Evolutionary conservation across 1,140 invertebrate species (phyloP).

Genomic region (Ceratina australensis): DNA sequence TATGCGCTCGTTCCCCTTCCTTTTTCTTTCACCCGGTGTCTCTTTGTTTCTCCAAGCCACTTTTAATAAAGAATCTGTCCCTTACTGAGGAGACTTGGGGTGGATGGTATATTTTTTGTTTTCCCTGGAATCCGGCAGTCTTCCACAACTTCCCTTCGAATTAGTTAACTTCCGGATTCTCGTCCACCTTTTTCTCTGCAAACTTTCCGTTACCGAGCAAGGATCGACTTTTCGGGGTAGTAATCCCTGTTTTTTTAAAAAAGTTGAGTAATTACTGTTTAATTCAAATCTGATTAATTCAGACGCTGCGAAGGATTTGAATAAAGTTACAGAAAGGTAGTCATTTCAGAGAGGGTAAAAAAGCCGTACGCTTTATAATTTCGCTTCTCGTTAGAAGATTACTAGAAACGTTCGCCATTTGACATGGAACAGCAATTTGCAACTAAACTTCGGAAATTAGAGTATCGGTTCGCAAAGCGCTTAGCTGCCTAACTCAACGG

Average conservation of each 20-base stretch:
- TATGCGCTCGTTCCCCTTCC: constrained; percentile 61
- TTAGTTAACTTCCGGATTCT: constrained; percentile 49
- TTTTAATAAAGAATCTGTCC: constrained; percentile 70
- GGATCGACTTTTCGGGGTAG: constrained; percentile 31
- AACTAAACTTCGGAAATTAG: too few species aligned
- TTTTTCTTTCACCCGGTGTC: too few species aligned
- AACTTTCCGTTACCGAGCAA: background rate
- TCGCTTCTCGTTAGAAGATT: too few species aligned
- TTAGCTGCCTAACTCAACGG: too few species aligned
- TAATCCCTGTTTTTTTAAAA: background rate
- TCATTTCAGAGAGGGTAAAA: too few species aligned
- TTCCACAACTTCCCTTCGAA: constrained; percentile 42
- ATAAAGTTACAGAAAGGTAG: too few species aligned
- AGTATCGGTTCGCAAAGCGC: too few species aligned
- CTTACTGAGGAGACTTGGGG: constrained; percentile 15
- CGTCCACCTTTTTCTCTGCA: background rate
- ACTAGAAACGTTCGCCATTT: too few species aligned
- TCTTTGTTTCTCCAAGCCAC: constrained; percentile 33
- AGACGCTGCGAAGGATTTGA: too few species aligned
- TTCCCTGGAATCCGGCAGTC: constrained; percentile 16
- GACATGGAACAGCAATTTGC: too few species aligned
- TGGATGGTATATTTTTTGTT: constrained; percentile 35
- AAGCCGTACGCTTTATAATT: too few species aligned
- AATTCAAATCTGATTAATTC: constrained; percentile 3
- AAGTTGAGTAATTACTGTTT: constrained; percentile 15